Evolutionary conservation across 2,113 vertebrate genomes (phyloP).

Genomic region (Anolis carolinensis): DNA sequence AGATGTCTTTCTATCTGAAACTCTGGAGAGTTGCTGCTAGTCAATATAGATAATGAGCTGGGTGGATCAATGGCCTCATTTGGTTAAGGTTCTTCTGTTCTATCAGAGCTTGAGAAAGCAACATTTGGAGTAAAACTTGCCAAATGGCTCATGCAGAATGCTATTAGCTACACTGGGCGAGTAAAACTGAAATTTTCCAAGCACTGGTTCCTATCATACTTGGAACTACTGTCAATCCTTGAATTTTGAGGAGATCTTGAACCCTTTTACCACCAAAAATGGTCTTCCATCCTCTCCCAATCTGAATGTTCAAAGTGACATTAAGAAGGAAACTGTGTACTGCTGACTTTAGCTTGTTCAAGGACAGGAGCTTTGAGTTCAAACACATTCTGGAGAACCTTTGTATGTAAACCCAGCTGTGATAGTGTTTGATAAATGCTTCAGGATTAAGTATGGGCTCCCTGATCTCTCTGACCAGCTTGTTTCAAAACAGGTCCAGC

Average conservation of each 20-base stretch:
- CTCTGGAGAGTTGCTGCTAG: not conserved
- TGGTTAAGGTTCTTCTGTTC: not conserved
- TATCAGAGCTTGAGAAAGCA: not conserved
- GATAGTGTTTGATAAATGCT: conserved; percentile 13
- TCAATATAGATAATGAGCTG: not conserved
- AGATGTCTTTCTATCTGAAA: not conserved
- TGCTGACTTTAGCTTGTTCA: not conserved
- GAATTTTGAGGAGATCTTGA: not conserved
- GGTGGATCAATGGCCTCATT: not conserved
- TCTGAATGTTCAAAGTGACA: conserved; percentile 3
- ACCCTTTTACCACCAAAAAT: not conserved
- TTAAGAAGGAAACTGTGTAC: not conserved
- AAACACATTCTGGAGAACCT: not conserved
- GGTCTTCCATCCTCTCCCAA: not conserved
- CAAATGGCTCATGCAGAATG: too few relatives aligned
- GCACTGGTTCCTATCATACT: too few relatives aligned
- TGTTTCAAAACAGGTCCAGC: conserved; percentile 38
- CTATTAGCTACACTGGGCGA: too few relatives aligned
- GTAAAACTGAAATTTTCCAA: too few relatives aligned
- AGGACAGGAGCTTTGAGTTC: not conserved
- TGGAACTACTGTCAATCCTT: not conserved
- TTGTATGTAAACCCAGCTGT: conserved; percentile 22
- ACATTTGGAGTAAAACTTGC: too few relatives aligned
- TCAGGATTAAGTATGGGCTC: conserved; percentile 4
- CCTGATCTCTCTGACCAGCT: conserved; percentile 23